These are phyloP conservation scores for Lathronympha strigana DNA, from an alignment of 2,888 invertebrate genomes.

Conservation along the genomic window DNA sequence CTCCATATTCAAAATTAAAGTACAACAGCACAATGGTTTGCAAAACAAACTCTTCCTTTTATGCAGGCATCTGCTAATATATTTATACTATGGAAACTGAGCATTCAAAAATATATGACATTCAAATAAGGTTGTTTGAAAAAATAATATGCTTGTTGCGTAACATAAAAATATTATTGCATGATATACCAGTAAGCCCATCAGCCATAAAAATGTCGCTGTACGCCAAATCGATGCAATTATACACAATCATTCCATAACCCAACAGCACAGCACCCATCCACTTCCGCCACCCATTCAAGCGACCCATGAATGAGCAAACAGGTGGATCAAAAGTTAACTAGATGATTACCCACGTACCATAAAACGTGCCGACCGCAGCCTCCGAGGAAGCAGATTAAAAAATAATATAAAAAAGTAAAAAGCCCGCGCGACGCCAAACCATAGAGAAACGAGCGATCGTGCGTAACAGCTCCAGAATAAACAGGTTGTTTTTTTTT, in stretches of 20 bases:
- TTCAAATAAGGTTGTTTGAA: too few relatives aligned
- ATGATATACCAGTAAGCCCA: too few relatives aligned
- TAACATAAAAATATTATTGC: too few relatives aligned
- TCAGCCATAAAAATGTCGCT: too few relatives aligned
- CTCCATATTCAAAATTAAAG: too few relatives aligned
- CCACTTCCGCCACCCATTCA: conserved; percentile 39
- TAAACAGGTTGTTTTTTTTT: conserved; percentile 53
- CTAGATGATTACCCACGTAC: conserved; percentile 72
- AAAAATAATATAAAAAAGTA: conserved; percentile 47
- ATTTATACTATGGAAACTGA: too few relatives aligned
- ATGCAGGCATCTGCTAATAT: too few relatives aligned
- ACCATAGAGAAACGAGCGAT: conserved; percentile 52
- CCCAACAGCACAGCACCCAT: background rate
- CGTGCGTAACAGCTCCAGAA: conserved; percentile 53
- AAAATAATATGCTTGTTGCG: too few relatives aligned
- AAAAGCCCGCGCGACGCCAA: conserved; percentile 47
- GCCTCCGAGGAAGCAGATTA: conserved; percentile 52
- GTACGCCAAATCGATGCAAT: too few relatives aligned
- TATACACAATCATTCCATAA: background rate
- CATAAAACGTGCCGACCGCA: conserved; percentile 60
- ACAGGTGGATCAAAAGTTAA: conserved; percentile 71
- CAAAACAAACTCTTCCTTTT: too few relatives aligned
- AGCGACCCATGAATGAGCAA: conserved; percentile 41
- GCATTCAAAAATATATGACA: too few relatives aligned
- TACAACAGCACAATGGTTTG: too few relatives aligned